phyloP scores from a whole-genome alignment of 2,888 invertebrate species.

The Tryphoninae sp. region DNA sequence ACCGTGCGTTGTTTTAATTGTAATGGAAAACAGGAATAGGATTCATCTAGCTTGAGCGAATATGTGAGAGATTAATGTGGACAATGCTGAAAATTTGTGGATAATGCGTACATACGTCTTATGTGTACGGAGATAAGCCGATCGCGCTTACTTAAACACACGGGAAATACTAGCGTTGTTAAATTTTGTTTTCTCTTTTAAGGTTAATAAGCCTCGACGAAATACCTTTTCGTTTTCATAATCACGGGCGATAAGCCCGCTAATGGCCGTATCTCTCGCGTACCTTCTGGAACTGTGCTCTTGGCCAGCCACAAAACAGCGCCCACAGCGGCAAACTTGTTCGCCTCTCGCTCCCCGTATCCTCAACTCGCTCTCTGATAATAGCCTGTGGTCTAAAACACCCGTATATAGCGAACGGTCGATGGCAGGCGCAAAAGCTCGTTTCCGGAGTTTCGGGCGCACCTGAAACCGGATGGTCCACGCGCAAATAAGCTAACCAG shows the following conservation, averaged over 20 bases:
- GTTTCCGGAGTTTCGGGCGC: conserved; percentile 26
- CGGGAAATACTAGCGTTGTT: neutral
- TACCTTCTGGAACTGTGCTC: neutral
- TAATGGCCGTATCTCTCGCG: conserved; percentile 37
- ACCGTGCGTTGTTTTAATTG: no score
- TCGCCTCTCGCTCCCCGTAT: neutral
- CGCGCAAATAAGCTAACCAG: conserved; percentile 11
- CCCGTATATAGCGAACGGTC: neutral
- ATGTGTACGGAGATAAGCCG: no score
- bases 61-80: no score
- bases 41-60: no score
- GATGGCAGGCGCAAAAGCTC: conserved; percentile 15
- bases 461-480: conserved; percentile 20
- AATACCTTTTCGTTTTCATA: conserved; percentile 11
- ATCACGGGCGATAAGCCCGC: conserved; percentile 41
- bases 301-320: conserved; percentile 37
- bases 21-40: no score
- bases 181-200: conserved; percentile 9
- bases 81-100: no score
- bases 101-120: no score
- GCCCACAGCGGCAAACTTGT: conserved; percentile 30
- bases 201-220: conserved; percentile 2
- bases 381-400: conserved; percentile 23
- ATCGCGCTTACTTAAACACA: neutral
- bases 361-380: conserved; percentile 17